These are phyloP conservation scores for Pungitius pungitius DNA, from an alignment of 2,113 vertebrate species.

Conservation along the genomic window DNA sequence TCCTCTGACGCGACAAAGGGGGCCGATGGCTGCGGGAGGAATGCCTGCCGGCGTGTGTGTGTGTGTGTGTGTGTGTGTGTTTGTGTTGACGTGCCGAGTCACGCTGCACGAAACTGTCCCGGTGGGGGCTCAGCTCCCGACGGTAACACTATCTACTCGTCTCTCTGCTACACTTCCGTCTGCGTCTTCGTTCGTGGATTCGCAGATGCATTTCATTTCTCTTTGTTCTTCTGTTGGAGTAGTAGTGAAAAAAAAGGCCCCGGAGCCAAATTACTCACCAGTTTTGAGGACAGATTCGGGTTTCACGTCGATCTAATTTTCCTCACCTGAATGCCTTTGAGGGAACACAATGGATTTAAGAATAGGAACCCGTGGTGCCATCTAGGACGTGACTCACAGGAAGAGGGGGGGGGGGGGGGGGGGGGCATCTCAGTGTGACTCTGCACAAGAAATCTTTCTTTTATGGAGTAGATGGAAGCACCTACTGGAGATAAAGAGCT, in stretches of 20 bases:
- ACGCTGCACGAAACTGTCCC: slow-evolving; percentile 65
- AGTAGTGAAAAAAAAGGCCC: slow-evolving; percentile 53
- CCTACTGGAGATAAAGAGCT: slow-evolving; percentile 25
- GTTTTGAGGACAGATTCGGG: slow-evolving; percentile 42
- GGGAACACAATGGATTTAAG: slow-evolving; percentile 49
- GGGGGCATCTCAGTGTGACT: slow-evolving; percentile 8
- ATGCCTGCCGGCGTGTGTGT: slow-evolving; percentile 40
- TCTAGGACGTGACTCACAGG: slow-evolving; percentile 48
- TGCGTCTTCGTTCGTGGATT: too few relatives aligned
- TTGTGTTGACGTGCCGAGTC: slow-evolving; percentile 66
- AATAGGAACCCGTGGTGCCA: slow-evolving; percentile 45
- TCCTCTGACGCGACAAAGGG: slow-evolving; percentile 23
- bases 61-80: slow-evolving; percentile 55
- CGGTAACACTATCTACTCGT: slow-evolving; percentile 26
- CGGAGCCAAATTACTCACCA: slow-evolving; percentile 29
- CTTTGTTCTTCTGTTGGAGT: slow-evolving; percentile 39
- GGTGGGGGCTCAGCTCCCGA: slow-evolving; percentile 40
- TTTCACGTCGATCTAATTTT: slow-evolving; percentile 50
- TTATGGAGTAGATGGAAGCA: slow-evolving; percentile 7
- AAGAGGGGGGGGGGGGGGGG: not conserved
- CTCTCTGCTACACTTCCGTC: too few relatives aligned
- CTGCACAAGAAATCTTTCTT: slow-evolving; percentile 31
- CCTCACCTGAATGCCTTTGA: slow-evolving; percentile 56
- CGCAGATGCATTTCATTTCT: too few relatives aligned
- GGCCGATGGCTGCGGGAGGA: slow-evolving; percentile 17